Percentiles rank a stretch among this genome's conserved stretches.
phyloP scores from a whole-genome alignment of 2,888 invertebrate genomes.

The Eupithecia vulgata region DNA sequence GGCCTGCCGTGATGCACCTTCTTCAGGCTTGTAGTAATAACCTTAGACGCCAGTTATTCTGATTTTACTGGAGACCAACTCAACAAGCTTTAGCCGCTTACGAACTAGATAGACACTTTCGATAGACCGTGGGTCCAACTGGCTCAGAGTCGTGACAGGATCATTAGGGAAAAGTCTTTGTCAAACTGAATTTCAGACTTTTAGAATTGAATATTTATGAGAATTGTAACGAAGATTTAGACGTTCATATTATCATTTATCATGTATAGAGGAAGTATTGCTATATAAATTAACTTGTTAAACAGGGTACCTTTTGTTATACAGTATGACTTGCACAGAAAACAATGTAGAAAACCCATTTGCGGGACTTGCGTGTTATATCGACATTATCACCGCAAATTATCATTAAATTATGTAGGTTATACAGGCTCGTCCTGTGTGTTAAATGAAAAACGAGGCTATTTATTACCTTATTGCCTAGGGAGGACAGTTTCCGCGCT shows the following conservation, averaged over 20 bases:
- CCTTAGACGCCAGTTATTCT: no score
- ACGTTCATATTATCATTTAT: not conserved
- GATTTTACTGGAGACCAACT: no score
- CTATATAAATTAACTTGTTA: conserved; percentile 4
- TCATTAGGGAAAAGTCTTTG: no score
- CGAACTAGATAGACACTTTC: no score
- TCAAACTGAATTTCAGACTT: no score
- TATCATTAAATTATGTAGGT: conserved; percentile 15
- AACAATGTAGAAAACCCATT: conserved; percentile 31
- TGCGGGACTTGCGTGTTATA: conserved; percentile 26
- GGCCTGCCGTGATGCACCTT: not conserved
- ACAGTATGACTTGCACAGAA: conserved; percentile 31
- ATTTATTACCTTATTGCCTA: not conserved
- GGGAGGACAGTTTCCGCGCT: not conserved
- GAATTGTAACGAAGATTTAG: not conserved
- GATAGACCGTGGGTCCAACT: not conserved
- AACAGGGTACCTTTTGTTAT: conserved; percentile 21
- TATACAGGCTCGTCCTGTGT: conserved; percentile 4
- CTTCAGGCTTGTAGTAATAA: not conserved
- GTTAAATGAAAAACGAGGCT: not conserved
- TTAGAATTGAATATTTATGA: no score
- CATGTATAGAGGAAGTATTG: not conserved
- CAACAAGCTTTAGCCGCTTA: no score
- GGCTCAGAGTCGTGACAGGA: not conserved
- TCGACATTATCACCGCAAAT: conserved; percentile 8